Percentiles rank a stretch among this genome's conserved stretches.
Conservation (phyloP, 2,888 invertebrate genomes). For the Mimas tiliae region DNA sequence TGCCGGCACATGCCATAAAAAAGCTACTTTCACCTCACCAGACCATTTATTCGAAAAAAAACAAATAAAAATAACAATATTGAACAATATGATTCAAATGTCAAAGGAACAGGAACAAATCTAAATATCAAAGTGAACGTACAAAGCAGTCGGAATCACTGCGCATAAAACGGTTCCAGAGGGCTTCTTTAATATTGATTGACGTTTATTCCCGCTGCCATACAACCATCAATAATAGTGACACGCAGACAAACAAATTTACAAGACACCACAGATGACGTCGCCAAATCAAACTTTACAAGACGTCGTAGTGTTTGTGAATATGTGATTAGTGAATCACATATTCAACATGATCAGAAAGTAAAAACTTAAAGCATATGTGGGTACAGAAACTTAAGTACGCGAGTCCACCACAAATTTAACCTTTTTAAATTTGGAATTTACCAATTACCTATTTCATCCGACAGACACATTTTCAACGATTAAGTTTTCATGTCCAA, state of each 20-base stretch:
- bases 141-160: conserved; percentile 16
- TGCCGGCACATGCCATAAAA: too few species aligned
- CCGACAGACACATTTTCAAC: too few species aligned
- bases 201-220: conserved; percentile 38
- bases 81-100: too few species aligned
- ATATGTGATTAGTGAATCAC: too few species aligned
- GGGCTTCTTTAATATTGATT: conserved; percentile 30
- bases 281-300: background rate
- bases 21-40: background rate
- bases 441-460: too few species aligned
- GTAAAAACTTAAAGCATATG: too few species aligned
- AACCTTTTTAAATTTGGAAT: too few species aligned
- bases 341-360: too few species aligned
- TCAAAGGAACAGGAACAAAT: conserved; percentile 10
- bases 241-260: background rate
- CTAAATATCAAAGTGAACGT: background rate
- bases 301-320: background rate
- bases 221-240: conserved; percentile 4
- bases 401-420: too few species aligned
- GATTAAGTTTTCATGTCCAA: background rate
- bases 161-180: conserved; percentile 5
- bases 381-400: too few species aligned
- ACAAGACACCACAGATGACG: background rate
- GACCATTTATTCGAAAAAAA: background rate
- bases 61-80: conserved; percentile 2